Evolutionary conservation across 1,140 invertebrate species (phyloP), one percentile per base, ranked within the genome.

Genomic region (Vanessa atalanta): DNA sequence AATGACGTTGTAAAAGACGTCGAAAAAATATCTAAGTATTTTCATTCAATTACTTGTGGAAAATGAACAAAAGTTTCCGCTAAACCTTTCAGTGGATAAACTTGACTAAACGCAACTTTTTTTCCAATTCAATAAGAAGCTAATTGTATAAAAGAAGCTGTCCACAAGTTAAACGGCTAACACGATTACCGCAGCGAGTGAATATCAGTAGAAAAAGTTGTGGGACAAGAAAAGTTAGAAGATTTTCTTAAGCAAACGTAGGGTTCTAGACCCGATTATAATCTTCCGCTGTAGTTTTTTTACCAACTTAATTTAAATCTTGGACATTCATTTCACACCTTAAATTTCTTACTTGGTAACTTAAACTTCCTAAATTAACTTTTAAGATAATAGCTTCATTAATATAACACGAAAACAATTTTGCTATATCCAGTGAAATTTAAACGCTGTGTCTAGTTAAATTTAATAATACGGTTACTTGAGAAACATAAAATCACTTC

Each of bases 151-250:
- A 88, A 83, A 85, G 86, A 78, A 80, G 78, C 79, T 85, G 86
- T 89, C 84, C 83, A 81, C 83, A 84, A 86, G 86, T 86, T 88
- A 86, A 87, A 86, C 79, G 79, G 79, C 76, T 89, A 89, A 89
- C 80, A 78, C 79, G 83, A 88, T 89, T 89, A 87, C 82, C 65
- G 65, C 66, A 83, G 78, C 80, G 80, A 88, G 79, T 88, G 85
- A 87, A 88, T 87, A 86, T 87, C 78, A 80, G 77, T 48, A 76
- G 72, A 79, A 82, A 80, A 78, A 77, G 80, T 84, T 73, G n/a
- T 55, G 68, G 79, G 75, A 77, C 79, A 81, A 76, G 79, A 81
- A 85, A 88, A 86, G 75, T 87, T 86, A 53, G 74, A 78, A 69
- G 70, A 71, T 71, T 65, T 69, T 68, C 68, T 75, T 65, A 55